Evolutionary conservation across 1,140 invertebrate species (phyloP).

Genomic region (Papilio polytes): DNA sequence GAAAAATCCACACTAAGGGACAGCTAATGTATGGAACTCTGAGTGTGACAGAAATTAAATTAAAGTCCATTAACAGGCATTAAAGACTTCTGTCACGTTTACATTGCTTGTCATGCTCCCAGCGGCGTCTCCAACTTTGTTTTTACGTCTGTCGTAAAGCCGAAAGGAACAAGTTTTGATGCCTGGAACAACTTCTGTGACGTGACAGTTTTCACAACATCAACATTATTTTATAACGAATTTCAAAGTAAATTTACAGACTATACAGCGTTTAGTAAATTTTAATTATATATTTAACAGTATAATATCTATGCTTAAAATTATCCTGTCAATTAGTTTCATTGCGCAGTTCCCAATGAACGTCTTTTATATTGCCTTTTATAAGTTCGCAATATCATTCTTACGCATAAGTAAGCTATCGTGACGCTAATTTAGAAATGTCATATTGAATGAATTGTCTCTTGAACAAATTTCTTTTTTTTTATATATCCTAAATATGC

Average conservation of each 20-base stretch:
- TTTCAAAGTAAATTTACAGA: background rate
- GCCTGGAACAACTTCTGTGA: background rate
- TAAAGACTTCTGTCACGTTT: background rate
- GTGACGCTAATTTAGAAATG: background rate
- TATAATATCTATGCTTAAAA: background rate
- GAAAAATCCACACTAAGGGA: background rate
- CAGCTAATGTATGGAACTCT: background rate
- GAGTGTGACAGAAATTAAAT: background rate
- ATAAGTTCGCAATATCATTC: background rate
- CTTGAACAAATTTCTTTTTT: too few species aligned
- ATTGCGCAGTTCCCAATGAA: background rate
- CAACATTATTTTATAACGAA: background rate
- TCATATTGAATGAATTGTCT: background rate
- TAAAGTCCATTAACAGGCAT: background rate
- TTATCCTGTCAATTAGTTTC: background rate
- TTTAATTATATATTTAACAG: background rate
- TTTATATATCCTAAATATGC: too few species aligned
- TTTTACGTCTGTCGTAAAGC: slow-evolving; percentile 18
- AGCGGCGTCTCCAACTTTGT: background rate
- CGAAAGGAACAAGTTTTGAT: slow-evolving; percentile 19
- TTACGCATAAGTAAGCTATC: background rate
- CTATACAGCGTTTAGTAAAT: background rate
- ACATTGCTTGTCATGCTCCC: slow-evolving; percentile 5
- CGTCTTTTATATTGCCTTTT: background rate
- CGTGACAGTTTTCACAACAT: slow-evolving; percentile 19